Conservation (phyloP, 2,113 vertebrate species). For the Meles meles region DNA sequence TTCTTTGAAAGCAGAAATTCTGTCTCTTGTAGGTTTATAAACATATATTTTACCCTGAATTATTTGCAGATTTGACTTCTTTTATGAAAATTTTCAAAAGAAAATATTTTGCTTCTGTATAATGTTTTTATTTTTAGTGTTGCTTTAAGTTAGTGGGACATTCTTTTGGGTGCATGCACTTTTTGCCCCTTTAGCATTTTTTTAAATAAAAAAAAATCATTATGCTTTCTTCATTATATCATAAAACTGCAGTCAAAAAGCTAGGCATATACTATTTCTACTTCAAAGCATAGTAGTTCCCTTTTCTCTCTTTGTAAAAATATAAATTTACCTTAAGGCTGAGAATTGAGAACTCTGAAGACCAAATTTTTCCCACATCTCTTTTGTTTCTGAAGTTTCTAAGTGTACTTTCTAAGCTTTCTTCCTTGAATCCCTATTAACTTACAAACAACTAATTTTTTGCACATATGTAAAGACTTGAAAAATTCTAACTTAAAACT, state of each 20-base stretch:
- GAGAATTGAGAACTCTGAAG: background rate
- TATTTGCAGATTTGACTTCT: background rate
- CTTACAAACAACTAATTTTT: background rate
- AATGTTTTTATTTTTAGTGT: background rate
- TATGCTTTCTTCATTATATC: background rate
- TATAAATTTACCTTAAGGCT: constrained; percentile 19
- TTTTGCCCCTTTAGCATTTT: background rate
- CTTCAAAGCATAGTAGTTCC: background rate
- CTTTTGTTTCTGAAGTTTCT: background rate
- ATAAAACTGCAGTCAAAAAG: background rate
- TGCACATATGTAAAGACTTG: background rate
- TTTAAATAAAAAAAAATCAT: constrained; percentile 4
- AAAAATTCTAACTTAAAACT: background rate
- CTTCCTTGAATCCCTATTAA: background rate
- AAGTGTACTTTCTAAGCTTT: background rate
- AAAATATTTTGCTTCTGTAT: background rate
- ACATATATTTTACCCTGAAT: background rate
- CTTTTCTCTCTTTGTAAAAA: constrained; percentile 19
- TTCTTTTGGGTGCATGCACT: background rate
- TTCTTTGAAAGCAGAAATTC: background rate
- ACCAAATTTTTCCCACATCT: background rate
- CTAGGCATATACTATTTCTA: background rate
- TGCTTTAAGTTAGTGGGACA: background rate
- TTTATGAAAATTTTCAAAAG: background rate
- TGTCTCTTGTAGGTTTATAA: background rate